Evolutionary conservation across 2,113 vertebrate species (phyloP).

Genomic region (Gavialis gangeticus): DNA sequence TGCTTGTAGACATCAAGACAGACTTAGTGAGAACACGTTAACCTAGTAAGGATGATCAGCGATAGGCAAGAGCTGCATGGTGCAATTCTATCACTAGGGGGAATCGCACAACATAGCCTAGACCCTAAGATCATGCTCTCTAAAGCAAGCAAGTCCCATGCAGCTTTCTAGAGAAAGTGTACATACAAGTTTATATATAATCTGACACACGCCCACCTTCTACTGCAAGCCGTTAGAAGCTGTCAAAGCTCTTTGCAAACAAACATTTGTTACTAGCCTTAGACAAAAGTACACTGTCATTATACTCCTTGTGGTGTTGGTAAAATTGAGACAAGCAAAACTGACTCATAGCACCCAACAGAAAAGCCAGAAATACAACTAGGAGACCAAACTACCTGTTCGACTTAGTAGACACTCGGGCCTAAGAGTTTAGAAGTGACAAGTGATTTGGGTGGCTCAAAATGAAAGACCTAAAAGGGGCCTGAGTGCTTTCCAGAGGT

Average conservation of each 20-base stretch:
- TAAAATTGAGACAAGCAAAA: background rate
- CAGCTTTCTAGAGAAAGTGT: background rate
- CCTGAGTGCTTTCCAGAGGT: background rate
- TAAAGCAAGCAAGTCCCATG: rapidly evolving
- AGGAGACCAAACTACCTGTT: background rate
- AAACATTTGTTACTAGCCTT: background rate
- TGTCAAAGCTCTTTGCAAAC: background rate
- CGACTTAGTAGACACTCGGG: background rate
- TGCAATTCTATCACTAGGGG: background rate
- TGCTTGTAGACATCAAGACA: conserved; percentile 61
- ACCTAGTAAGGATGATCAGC: background rate
- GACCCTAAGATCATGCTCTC: rapidly evolving
- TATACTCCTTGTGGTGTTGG: background rate
- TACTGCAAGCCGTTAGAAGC: background rate
- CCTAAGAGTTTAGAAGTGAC: background rate
- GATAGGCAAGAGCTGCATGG: background rate
- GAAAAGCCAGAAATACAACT: background rate
- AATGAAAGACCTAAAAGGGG: background rate
- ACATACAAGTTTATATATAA: background rate
- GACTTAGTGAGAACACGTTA: background rate
- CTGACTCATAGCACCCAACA: background rate
- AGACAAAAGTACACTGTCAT: background rate
- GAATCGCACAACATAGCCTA: background rate
- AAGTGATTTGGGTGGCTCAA: background rate
- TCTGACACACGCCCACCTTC: rapidly evolving